Conservation (phyloP, 2,888 invertebrate species). For the Agonum fuliginosum region DNA sequence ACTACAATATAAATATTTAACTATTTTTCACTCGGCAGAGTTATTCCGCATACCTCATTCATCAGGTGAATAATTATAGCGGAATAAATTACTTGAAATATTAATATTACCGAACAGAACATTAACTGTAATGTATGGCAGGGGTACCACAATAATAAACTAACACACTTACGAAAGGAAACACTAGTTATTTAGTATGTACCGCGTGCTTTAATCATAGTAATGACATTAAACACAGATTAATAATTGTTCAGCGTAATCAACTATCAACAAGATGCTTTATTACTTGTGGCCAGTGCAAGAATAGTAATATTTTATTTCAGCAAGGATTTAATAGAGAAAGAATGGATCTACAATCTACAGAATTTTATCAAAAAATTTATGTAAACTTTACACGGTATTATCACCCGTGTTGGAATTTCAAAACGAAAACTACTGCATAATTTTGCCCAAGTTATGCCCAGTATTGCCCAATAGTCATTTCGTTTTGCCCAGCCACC, state of each 20-base stretch:
- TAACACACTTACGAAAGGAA: conserved; percentile 3
- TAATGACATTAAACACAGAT: conserved; percentile 20
- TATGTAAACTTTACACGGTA: too few species aligned
- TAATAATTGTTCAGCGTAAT: not conserved
- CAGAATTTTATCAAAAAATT: too few species aligned
- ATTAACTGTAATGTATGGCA: conserved; percentile 37
- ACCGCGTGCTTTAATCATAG: conserved; percentile 6
- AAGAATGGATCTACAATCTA: too few species aligned
- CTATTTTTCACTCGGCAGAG: conserved; percentile 33
- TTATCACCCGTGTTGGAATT: too few species aligned
- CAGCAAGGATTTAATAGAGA: too few species aligned
- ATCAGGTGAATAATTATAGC: conserved; percentile 49
- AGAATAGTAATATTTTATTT: too few species aligned
- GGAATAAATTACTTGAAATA: conserved; percentile 40
- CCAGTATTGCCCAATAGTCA: too few species aligned
- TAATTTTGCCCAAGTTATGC: too few species aligned
- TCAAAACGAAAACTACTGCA: too few species aligned
- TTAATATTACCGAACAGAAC: conserved; percentile 40
- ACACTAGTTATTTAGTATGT: not conserved
- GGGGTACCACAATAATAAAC: conserved; percentile 19
- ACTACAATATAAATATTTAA: conserved; percentile 52
- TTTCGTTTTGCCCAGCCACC: too few species aligned
- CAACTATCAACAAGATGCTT: not conserved
- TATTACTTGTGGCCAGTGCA: too few species aligned
- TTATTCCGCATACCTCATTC: conserved; percentile 54